Evolutionary conservation across 2,113 vertebrate genomes (phyloP).

Genomic region (Oryctolagus cuniculus): DNA sequence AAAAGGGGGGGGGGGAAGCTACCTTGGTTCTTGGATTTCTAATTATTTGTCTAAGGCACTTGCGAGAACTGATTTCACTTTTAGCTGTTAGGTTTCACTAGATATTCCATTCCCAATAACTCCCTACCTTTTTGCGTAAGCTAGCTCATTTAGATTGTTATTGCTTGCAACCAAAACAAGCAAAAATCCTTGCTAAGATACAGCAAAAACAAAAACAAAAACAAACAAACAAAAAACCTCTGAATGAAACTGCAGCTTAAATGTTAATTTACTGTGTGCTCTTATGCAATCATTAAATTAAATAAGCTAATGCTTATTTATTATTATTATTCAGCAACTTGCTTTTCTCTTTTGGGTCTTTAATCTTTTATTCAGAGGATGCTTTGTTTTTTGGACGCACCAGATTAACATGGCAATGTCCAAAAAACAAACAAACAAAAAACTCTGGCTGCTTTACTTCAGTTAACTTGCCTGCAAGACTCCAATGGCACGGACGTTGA

Average conservation of each 20-base stretch:
- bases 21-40: slow-evolving; percentile 5
- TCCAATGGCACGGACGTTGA: background rate
- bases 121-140: background rate
- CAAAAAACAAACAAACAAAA: background rate
- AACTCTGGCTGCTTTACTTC: background rate
- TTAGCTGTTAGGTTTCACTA: background rate
- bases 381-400: background rate
- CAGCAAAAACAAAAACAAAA: background rate
- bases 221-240: background rate
- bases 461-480: background rate
- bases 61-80: slow-evolving; percentile 4
- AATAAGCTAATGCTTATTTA: background rate
- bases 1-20: background rate
- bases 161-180: background rate
- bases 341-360: slow-evolving; percentile 10
- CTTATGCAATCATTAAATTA: background rate
- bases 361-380: background rate
- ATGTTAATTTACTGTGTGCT: background rate
- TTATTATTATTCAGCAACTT: background rate
- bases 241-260: background rate
- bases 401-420: background rate
- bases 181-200: background rate
- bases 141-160: background rate
- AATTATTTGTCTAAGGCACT: background rate
- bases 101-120: background rate